These are phyloP conservation scores for Neoaliturus tenellus DNA, from an alignment of 2,888 invertebrate genomes.

Conservation along the genomic window DNA sequence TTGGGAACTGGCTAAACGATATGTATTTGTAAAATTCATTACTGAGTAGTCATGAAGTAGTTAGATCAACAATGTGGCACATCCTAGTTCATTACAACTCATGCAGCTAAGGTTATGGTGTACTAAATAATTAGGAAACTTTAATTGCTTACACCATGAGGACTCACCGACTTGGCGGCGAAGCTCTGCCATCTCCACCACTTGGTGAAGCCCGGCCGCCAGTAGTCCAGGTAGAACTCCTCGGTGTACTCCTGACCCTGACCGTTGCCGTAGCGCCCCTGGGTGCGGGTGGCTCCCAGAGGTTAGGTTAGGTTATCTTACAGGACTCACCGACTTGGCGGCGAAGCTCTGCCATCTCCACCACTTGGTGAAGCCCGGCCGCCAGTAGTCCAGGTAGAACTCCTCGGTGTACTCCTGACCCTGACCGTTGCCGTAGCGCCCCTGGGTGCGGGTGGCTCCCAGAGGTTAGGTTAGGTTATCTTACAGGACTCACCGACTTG, in stretches of 20 bases:
- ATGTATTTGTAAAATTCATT: too few species aligned
- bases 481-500: too few species aligned
- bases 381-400: conserved; percentile 89
- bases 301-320: too few species aligned
- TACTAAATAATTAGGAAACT: too few species aligned
- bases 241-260: conserved; percentile 93
- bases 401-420: conserved; percentile 92
- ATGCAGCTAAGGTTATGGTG: too few species aligned
- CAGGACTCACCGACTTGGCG: conserved; percentile 88
- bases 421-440: conserved; percentile 92
- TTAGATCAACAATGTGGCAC: too few species aligned
- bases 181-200: conserved; percentile 90
- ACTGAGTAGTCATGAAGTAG: too few species aligned
- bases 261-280: conserved; percentile 94
- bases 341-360: conserved; percentile 86
- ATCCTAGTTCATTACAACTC: too few species aligned
- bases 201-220: conserved; percentile 80
- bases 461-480: too few species aligned
- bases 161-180: conserved; percentile 86
- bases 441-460: conserved; percentile 91
- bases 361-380: conserved; percentile 82
- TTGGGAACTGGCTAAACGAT: too few species aligned
- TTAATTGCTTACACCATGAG: too few species aligned
- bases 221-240: conserved; percentile 88
- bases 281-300: conserved; percentile 91